Evolutionary conservation across 2,888 invertebrate genomes (phyloP).

Genomic region (Leptopilina myrica): DNA sequence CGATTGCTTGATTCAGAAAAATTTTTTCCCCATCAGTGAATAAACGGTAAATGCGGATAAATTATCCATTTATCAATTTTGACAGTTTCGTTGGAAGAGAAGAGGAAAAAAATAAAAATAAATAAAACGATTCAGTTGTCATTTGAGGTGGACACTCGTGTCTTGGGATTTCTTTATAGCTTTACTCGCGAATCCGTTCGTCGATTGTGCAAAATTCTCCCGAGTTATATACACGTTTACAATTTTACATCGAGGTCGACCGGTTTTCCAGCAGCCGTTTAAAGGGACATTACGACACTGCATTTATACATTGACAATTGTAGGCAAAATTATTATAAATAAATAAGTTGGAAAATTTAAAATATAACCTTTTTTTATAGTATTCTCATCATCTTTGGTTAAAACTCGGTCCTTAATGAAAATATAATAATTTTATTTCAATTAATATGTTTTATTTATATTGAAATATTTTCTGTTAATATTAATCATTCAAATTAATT

Average conservation of each 20-base stretch:
- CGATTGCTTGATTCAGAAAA: no score
- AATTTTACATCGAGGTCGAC: constrained; percentile 73
- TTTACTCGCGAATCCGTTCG: constrained; percentile 24
- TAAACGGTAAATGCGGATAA: no score
- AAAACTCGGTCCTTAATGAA: no score
- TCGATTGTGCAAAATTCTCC: constrained; percentile 41
- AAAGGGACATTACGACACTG: constrained; percentile 71
- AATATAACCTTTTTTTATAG: no score
- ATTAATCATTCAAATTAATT: no score
- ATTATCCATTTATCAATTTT: background rate
- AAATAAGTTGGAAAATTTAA: no score
- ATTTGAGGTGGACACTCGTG: constrained; percentile 43
- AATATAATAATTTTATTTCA: no score
- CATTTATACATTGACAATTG: background rate
- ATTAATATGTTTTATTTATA: no score
- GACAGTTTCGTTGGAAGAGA: background rate
- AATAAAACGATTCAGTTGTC: constrained; percentile 42
- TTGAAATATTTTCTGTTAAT: no score
- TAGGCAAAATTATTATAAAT: no score
- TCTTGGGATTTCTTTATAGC: constrained; percentile 41
- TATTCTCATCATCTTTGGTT: no score
- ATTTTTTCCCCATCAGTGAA: no score
- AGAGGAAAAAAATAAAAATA: background rate
- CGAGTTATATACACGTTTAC: constrained; percentile 28
- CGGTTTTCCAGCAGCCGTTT: constrained; percentile 73